A percentile compares a stretch with the other conserved stretches of the same genome.
These are phyloP conservation scores for Drosophila ustulata DNA, from an alignment of 2,888 invertebrate genomes.

Conservation along the genomic window DNA sequence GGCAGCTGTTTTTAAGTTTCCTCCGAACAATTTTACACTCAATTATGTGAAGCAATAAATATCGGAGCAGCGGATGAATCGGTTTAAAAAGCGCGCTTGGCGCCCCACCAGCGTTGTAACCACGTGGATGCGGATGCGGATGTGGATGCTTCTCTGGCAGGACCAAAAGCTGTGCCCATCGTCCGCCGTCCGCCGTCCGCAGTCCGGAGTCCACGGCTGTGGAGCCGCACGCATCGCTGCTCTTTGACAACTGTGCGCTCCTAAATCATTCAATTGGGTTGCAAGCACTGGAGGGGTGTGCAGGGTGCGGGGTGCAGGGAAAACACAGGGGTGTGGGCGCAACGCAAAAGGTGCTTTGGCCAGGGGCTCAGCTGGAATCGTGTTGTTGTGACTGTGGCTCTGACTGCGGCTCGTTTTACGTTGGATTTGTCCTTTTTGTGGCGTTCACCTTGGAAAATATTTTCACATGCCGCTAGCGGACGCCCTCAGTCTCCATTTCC, in stretches of 20 bases:
- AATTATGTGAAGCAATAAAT: slow-evolving; percentile 77
- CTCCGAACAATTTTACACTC: slow-evolving; percentile 71
- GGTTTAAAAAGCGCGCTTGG: slow-evolving; percentile 78
- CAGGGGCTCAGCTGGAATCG: slow-evolving; percentile 65
- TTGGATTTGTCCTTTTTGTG: slow-evolving; percentile 66
- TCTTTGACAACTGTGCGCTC: slow-evolving; percentile 75
- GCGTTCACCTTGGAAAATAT: slow-evolving; percentile 78
- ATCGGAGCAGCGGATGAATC: slow-evolving; percentile 69
- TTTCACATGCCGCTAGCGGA: slow-evolving; percentile 67
- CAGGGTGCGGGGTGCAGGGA: neutral
- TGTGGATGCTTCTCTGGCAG: slow-evolving; percentile 32
- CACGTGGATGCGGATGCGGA: slow-evolving; percentile 25
- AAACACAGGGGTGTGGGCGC: neutral
- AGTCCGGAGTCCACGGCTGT: slow-evolving; percentile 29
- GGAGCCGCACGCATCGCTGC: slow-evolving; percentile 76
- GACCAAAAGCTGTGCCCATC: slow-evolving; percentile 34
- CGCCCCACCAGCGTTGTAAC: slow-evolving; percentile 53
- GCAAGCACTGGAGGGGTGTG: slow-evolving; percentile 6
- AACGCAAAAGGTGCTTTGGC: slow-evolving; percentile 35
- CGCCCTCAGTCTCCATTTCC: slow-evolving; percentile 66
- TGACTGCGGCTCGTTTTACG: slow-evolving; percentile 43
- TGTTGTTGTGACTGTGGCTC: slow-evolving; percentile 40
- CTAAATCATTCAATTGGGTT: slow-evolving; percentile 77
- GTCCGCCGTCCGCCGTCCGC: neutral
- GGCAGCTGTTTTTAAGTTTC: slow-evolving; percentile 44